Evolutionary conservation across 2,797 vertebrate genomes (phyloP).

Genomic region (Poecilia gillii): DNA sequence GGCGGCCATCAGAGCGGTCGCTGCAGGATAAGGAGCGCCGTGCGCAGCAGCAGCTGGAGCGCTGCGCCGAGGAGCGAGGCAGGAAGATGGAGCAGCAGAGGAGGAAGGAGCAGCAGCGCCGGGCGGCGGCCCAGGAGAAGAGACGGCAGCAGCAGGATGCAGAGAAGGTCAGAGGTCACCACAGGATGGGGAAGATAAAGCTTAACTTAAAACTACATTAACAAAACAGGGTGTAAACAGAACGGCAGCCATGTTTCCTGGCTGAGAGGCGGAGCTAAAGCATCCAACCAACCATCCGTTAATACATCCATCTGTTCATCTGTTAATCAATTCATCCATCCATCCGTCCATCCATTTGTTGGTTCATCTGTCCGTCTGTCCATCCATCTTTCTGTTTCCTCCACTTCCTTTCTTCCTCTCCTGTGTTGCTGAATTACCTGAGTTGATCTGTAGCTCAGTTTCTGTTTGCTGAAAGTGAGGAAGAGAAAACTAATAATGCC

Average conservation of each 20-base stretch:
- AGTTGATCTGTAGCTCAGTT: neutral
- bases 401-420: neutral
- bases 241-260: neutral
- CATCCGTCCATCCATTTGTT: neutral
- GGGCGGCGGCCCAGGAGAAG: constrained; percentile 86
- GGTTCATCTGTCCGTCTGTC: too few relatives aligned
- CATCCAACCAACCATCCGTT: neutral
- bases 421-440: neutral
- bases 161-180: constrained; percentile 85
- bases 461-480: neutral
- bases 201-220: neutral
- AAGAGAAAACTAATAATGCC: neutral
- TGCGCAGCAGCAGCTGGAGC: constrained; percentile 85
- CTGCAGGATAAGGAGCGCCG: constrained; percentile 88
- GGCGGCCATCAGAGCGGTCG: constrained; percentile 63
- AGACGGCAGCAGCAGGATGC: constrained; percentile 85
- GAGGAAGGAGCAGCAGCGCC: constrained; percentile 85
- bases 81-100: constrained; percentile 87
- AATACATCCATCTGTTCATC: too few relatives aligned
- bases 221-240: neutral
- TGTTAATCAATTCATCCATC: too few relatives aligned
- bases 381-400: neutral
- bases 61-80: constrained; percentile 86
- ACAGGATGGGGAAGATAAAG: neutral
- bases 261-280: neutral